Evolutionary conservation across 2,888 invertebrate species (phyloP), one percentile per base, ranked within the genome.

Genomic region (Mongoloraphidia duomilia): DNA sequence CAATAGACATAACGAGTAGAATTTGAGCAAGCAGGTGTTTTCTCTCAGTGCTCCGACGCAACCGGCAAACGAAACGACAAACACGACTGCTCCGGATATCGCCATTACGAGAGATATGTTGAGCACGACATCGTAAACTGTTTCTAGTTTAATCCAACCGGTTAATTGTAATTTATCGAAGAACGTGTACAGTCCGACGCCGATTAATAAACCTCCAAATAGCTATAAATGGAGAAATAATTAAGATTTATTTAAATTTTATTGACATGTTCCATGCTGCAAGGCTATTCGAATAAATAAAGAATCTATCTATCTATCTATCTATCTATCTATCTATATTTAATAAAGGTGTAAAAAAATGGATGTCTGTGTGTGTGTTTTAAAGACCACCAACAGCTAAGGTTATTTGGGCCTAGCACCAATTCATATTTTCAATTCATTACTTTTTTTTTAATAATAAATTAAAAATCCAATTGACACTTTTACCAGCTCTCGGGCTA

Each of bases 121-220:
- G 48, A 94, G 71, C 55, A 89, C 81, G 38, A 93, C 79, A 68
- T 94, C 93, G 62, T 93, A 93, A 10, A 94, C 77, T 46, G 85
- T 90, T 60, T 90, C 87, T 57, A 87, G 68, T 72, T 85, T 82
- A 37, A 91, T 79, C 57, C 84, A 81, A 55, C 90, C 91, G 17
- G 84, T 85, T 6, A 88, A 80, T 61, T 90, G 87, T 82, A 89
- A 90, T 74, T 94, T 94, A 62, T 94, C 93, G 53, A 89, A 82
- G 62, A 92, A 90, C 0, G 94, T 92, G 66, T 93, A 94, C 4
- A 89, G 70, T 8, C 93, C 94, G 52, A 93, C 82, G 8, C 84
- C 91, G 50, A 93, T 82, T 42, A 94, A 69, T 10, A 89, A 68
- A 33, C 90, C 89, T 49, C 94, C 93, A 58, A 91, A 80, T 47